Base-by-base conservation (phyloP, 2,113 vertebrate genomes). In the Solea senegalensis region DNA sequence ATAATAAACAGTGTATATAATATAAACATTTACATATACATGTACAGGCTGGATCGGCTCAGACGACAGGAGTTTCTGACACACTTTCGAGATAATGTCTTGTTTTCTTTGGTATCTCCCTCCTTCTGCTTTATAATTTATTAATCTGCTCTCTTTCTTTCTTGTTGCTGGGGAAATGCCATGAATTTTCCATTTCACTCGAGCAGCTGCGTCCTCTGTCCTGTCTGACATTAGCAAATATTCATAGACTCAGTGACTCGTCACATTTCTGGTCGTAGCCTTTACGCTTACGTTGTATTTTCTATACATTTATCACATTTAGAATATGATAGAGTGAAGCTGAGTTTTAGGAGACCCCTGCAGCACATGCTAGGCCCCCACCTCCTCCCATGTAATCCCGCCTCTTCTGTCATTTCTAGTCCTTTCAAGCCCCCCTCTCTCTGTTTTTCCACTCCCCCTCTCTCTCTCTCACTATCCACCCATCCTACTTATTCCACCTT, bases 401-500 rank as follows among this genome's bases (percentile, higher is more conserved):
- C 91, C 85, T 86, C 82, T 69, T 70, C 69, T 65, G 57, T 75
- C 64, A 71, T 79, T 49, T 72, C 79, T 60, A 21, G 54, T 70
- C 76, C 78, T 86, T 69, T 83, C 57, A 63, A 69, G 45, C 60
- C 71, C 80, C 80, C 83, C 84, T 69, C 74, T 64, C 83, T 82
- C 76, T 81, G 60, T 79, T 86, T 77, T 72, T 75, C 68, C 43
- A 0, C 83, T 82, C 76, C 69, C 78, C 60, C 50, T 70, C 64
- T 26, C 50, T 70, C 64, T 26, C 65, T 54, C 63, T 60, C 49
- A 59, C 46, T 58, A 11, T 56, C 50, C 14, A 50, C 16, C 77
- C 80, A 86, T 91, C 89, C 84, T 83, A 88, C 80, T 82, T 87
- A 84, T 76, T 90, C 83, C 88, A 89, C 91, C 76, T 89, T 84